Evolutionary conservation across 2,888 invertebrate genomes (phyloP).

Genomic region (Uropetala carovei): DNA sequence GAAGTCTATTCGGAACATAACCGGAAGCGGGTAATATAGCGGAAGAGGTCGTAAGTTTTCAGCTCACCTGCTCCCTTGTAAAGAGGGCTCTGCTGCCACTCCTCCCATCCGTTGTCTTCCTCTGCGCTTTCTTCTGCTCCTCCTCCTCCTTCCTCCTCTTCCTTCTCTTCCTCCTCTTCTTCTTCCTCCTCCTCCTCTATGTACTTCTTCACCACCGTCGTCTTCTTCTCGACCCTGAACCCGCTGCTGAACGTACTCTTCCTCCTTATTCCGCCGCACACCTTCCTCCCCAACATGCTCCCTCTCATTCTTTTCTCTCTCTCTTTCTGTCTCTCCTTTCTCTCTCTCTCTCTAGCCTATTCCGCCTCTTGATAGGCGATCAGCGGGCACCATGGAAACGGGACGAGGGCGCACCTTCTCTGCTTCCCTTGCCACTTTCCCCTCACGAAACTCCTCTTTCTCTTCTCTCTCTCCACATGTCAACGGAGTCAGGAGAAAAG

Average conservation of each 20-base stretch:
- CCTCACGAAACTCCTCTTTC: not conserved
- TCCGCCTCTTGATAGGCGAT: not conserved
- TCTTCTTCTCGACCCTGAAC: constrained; percentile 41
- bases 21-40: not conserved
- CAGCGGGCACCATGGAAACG: not conserved
- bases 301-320: not conserved
- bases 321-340: not conserved
- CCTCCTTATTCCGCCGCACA: constrained; percentile 32
- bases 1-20: not conserved
- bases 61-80: too few species aligned
- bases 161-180: not conserved
- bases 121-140: constrained; percentile 30
- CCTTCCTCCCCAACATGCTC: not conserved
- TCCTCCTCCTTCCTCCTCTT: constrained; percentile 14
- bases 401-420: not conserved
- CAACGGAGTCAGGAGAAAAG: not conserved
- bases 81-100: too few species aligned
- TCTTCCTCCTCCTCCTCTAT: constrained; percentile 44
- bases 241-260: constrained; percentile 40
- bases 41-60: too few species aligned
- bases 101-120: constrained; percentile 38
- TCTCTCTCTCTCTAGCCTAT: not conserved
- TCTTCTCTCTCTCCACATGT: not conserved
- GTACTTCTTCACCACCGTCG: constrained; percentile 11
- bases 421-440: too few species aligned